Evolutionary conservation across 2,888 invertebrate species (phyloP).

Genomic region (Pristionchus exspectatus): DNA sequence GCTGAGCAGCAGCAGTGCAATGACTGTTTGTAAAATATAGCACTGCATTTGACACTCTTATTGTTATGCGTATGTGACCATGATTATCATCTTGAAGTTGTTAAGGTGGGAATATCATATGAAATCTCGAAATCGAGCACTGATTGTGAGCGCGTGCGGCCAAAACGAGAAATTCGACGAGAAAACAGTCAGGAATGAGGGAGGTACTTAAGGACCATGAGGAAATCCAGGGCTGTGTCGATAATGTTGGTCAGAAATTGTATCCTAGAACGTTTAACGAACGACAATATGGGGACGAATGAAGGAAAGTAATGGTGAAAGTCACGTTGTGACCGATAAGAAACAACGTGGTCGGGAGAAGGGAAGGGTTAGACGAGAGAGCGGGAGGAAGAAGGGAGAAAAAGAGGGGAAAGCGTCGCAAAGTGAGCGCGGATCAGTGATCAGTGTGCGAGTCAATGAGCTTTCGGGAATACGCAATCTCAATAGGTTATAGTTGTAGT

Average conservation of each 20-base stretch:
- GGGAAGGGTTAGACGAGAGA: background rate
- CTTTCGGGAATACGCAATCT: background rate
- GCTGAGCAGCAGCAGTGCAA: too few relatives aligned
- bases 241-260: background rate
- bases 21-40: too few relatives aligned
- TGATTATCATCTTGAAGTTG: too few relatives aligned
- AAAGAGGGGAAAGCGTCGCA: background rate
- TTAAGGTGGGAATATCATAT: too few relatives aligned
- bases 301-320: background rate
- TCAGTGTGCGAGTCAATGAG: background rate
- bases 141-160: background rate
- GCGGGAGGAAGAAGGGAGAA: background rate
- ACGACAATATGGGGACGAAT: background rate
- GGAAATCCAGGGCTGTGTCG: background rate
- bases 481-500: background rate
- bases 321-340: background rate
- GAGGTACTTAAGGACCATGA: background rate
- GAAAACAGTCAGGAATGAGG: background rate
- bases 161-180: background rate
- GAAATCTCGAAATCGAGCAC: too few relatives aligned
- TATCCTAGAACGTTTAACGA: background rate
- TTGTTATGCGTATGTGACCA: too few relatives aligned
- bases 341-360: background rate
- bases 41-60: too few relatives aligned
- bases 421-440: background rate